A percentile compares a stretch with the other conserved stretches of the same genome.
These are phyloP conservation scores for Drosophila athabasca DNA, from an alignment of 1,140 invertebrate genomes.

Conservation along the genomic window DNA sequence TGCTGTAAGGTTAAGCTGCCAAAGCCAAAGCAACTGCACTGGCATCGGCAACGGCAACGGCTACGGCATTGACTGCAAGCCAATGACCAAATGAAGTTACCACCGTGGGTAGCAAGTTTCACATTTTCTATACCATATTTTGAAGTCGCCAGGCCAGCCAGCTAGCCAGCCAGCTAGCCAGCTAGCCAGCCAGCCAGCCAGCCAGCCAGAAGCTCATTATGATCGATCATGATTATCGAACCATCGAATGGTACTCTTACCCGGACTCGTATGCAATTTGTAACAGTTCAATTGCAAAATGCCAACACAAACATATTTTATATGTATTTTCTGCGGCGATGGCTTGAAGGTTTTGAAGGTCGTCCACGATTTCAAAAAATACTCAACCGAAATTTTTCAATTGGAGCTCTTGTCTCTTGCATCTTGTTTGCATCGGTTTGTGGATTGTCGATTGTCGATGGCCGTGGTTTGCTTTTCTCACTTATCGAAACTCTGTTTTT, in stretches of 20 bases:
- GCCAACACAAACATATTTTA: constrained; percentile 11
- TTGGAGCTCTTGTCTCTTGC: constrained; percentile 5
- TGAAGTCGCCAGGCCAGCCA: background rate
- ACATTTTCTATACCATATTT: constrained; percentile 52
- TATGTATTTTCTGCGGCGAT: constrained; percentile 6
- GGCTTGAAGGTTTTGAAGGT: constrained; percentile 45
- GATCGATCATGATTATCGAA: constrained; percentile 38
- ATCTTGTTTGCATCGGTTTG: constrained; percentile 30
- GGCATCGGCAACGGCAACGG: constrained; percentile 36
- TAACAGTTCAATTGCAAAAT: constrained; percentile 34
- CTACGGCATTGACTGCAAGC: constrained; percentile 57
- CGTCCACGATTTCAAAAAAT: constrained; percentile 29
- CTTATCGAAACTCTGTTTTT: constrained; percentile 23
- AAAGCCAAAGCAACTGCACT: constrained; percentile 13
- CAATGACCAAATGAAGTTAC: constrained; percentile 75
- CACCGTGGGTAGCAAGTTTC: constrained; percentile 69
- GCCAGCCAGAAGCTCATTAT: constrained; percentile 1
- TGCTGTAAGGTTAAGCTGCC: background rate
- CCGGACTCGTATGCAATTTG: constrained; percentile 11
- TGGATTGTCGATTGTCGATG: no score
- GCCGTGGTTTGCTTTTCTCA: constrained; percentile 42
- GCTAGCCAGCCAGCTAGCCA: background rate
- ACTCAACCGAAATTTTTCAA: background rate
- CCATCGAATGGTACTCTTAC: no score
- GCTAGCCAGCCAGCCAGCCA: no score